Evolutionary conservation across 2,888 invertebrate genomes (phyloP).

Genomic region (Epinotia bilunana): DNA sequence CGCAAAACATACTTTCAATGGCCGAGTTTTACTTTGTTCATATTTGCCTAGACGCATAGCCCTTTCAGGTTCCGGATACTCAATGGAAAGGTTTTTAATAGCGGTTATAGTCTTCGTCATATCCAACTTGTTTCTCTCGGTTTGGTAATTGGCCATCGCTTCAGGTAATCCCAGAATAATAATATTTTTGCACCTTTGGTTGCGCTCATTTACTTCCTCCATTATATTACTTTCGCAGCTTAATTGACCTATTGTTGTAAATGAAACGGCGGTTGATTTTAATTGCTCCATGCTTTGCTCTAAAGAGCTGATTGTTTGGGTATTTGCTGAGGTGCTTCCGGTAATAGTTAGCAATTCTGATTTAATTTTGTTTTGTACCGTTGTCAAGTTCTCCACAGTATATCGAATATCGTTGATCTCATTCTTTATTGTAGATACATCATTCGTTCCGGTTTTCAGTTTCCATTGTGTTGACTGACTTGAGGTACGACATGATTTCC

Average conservation of each 20-base stretch:
- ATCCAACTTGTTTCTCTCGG: slow-evolving; percentile 4
- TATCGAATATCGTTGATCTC: too few species aligned
- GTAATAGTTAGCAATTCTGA: too few species aligned
- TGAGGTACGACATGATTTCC: too few species aligned
- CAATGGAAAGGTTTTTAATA: slow-evolving; percentile 5
- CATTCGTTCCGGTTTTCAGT: too few species aligned
- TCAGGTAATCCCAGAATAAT: slow-evolving; percentile 27
- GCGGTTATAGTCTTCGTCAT: neutral
- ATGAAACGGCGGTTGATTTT: slow-evolving; percentile 1
- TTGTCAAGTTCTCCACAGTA: neutral
- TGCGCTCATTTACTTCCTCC: slow-evolving; percentile 27
- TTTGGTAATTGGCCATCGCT: slow-evolving; percentile 1
- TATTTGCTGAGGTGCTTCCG: too few species aligned
- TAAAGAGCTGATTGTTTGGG: neutral
- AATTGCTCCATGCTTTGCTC: neutral
- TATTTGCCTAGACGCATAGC: slow-evolving; percentile 9
- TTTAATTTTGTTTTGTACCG: slow-evolving; percentile 9
- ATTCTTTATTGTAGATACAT: too few species aligned
- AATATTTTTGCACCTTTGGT: slow-evolving; percentile 22
- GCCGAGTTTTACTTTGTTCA: slow-evolving; percentile 5
- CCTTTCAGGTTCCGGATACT: slow-evolving; percentile 7
- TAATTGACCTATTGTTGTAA: neutral
- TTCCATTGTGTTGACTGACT: too few species aligned
- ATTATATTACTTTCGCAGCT: slow-evolving; percentile 22
- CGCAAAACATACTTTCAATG: slow-evolving; percentile 14